Percentiles rank a stretch among this genome's conserved stretches.
phyloP scores from a whole-genome alignment of 2,797 vertebrate species.

The Borostomias antarcticus region DNA sequence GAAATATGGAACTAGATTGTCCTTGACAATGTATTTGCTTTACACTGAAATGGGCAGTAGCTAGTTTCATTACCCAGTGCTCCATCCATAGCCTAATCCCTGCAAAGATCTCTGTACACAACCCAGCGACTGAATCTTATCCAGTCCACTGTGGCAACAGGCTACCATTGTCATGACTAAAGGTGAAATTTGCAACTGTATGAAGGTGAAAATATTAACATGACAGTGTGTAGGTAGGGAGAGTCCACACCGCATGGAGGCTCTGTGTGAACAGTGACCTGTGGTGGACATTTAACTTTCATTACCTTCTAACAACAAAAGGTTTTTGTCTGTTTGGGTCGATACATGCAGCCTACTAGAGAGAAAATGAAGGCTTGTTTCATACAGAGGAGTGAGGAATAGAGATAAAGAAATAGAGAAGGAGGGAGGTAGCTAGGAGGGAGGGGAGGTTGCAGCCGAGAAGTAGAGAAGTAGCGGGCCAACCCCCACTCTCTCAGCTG shows the following conservation, averaged over 20 bases:
- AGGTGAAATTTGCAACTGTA: conserved; percentile 60
- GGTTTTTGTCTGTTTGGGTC: background rate
- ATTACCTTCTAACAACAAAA: background rate
- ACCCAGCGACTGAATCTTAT: conserved; percentile 47
- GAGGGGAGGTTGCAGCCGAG: conserved; percentile 55
- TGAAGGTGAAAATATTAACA: conserved; percentile 68
- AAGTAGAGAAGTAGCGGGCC: conserved; percentile 70
- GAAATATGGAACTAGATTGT: conserved; percentile 43
- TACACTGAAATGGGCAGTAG: conserved; percentile 49
- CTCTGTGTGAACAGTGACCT: background rate
- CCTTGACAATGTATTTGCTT: conserved; percentile 46
- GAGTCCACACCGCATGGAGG: background rate
- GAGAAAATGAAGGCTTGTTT: conserved; percentile 1
- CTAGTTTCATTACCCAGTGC: conserved; percentile 65
- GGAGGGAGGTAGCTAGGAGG: conserved; percentile 19
- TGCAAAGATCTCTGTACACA: conserved; percentile 28
- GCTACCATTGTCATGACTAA: conserved; percentile 61
- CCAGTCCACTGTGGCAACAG: conserved; percentile 58
- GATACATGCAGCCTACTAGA: background rate
- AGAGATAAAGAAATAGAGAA: conserved; percentile 7
- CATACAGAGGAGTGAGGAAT: background rate
- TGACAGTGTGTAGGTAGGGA: conserved; percentile 49
- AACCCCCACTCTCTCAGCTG: conserved; percentile 64
- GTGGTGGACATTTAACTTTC: background rate
- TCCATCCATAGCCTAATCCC: conserved; percentile 58